A percentile compares a stretch with the other conserved stretches of the same genome.
phyloP scores from a whole-genome alignment of 2,113 vertebrate species.

The Prunella himalayana region DNA sequence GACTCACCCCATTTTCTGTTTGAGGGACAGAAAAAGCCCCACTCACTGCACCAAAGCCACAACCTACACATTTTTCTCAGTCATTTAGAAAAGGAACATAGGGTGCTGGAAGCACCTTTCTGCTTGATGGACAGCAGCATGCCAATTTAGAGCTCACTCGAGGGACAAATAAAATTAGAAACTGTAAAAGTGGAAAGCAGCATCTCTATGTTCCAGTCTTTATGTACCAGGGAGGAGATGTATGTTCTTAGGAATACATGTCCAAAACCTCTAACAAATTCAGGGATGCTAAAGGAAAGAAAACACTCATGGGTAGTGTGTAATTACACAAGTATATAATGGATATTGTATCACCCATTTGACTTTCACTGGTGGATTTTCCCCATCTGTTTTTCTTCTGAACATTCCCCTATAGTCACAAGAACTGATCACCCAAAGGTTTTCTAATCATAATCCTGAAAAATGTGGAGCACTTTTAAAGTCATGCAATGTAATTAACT shows the following conservation, averaged over 20 bases:
- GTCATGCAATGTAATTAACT: neutral
- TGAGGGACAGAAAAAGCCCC: neutral
- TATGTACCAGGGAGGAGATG: neutral
- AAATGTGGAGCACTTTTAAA: neutral
- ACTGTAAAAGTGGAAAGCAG: neutral
- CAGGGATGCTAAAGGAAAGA: neutral
- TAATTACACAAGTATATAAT: neutral
- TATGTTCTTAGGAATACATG: neutral
- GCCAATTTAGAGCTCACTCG: neutral
- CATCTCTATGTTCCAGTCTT: neutral
- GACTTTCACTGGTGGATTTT: neutral
- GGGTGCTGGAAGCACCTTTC: neutral
- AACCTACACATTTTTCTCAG: neutral
- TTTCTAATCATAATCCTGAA: neutral
- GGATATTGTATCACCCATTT: neutral
- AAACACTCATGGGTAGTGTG: neutral
- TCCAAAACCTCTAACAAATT: neutral
- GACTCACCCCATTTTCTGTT: neutral
- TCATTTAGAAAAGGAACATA: neutral
- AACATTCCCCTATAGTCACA: neutral
- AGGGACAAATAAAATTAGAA: neutral
- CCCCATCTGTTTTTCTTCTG: neutral
- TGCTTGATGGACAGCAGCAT: neutral
- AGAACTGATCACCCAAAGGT: neutral
- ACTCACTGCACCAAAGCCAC: neutral